A percentile compares a stretch with the other conserved stretches of the same genome.
These are phyloP conservation scores for Cnemophilus loriae DNA, from an alignment of 2,113 vertebrate species.

Conservation along the genomic window DNA sequence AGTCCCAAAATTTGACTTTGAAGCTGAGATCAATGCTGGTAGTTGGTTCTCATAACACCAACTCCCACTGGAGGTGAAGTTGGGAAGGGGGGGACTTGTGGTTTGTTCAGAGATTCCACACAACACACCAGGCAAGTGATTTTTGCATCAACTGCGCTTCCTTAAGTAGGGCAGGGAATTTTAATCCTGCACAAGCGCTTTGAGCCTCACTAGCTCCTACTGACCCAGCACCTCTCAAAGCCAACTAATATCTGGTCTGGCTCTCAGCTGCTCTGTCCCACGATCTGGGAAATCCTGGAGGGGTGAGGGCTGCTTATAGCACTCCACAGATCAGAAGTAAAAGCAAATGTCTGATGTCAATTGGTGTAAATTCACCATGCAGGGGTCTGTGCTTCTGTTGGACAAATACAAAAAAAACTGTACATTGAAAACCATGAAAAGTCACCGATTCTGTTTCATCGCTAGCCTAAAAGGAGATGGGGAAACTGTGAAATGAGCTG, in stretches of 20 bases:
- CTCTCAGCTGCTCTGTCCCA: not conserved
- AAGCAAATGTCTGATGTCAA: not conserved
- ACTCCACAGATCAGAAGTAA: not conserved
- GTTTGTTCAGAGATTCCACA: constrained; percentile 30
- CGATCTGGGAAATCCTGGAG: not conserved
- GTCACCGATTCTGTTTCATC: not conserved
- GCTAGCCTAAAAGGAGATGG: not conserved
- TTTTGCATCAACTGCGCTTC: constrained; percentile 13
- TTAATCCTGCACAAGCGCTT: not conserved
- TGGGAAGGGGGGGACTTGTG: not conserved
- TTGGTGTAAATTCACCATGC: not conserved
- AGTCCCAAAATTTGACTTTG: constrained; percentile 47
- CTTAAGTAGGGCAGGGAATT: constrained; percentile 37
- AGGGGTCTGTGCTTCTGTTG: not conserved
- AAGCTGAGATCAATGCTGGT: constrained; percentile 58
- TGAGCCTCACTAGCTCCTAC: not conserved
- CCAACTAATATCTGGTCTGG: not conserved
- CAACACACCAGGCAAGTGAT: constrained; percentile 11
- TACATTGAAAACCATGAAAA: not conserved
- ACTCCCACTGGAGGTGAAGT: constrained; percentile 47
- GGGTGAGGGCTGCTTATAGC: not conserved
- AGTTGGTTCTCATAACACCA: constrained; percentile 48
- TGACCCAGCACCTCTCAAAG: not conserved
- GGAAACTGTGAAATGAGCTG: not conserved
- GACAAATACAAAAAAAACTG: not conserved